Conservation (phyloP, 2,888 invertebrate species). For the Drosophila paranaensis region DNA sequence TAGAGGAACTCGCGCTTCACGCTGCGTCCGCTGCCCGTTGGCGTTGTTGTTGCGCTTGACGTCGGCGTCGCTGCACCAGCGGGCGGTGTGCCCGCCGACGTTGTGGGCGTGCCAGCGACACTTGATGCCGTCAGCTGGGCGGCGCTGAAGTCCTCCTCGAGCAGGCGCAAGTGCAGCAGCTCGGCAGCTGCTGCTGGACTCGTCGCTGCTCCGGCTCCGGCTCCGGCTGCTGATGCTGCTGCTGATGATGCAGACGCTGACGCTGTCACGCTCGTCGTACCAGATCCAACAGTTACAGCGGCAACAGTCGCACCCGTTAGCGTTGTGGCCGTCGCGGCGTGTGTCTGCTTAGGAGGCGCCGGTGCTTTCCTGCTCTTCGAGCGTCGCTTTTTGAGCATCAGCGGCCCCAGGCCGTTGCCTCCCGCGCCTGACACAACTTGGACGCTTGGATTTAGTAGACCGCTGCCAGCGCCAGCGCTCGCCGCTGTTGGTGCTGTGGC, state of each 20-base stretch:
- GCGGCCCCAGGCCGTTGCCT: conserved; percentile 85
- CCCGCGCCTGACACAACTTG: conserved; percentile 81
- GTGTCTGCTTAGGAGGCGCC: conserved; percentile 85
- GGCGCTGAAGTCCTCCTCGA: conserved; percentile 69
- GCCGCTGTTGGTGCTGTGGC: conserved; percentile 48
- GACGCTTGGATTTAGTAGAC: conserved; percentile 82
- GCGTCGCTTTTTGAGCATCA: conserved; percentile 86
- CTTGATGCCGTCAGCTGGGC: conserved; percentile 50
- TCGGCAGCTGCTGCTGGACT: conserved; percentile 37
- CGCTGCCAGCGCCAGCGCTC: conserved; percentile 79
- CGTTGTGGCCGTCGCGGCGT: conserved; percentile 66
- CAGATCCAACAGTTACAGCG: conserved; percentile 61
- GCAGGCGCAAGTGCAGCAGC: conserved; percentile 65
- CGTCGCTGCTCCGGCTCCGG: conserved; percentile 42
- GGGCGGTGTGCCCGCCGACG: conserved; percentile 32
- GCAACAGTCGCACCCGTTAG: conserved; percentile 41
- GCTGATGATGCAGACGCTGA: conserved; percentile 51
- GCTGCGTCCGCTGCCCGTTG: conserved; percentile 76
- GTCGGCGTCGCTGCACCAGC: conserved; percentile 18
- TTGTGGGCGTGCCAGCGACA: conserved; percentile 39
- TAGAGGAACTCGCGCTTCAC: conserved; percentile 84
- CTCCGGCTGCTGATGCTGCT: conserved; percentile 28
- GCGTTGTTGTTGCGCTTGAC: conserved; percentile 58
- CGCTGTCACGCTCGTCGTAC: conserved; percentile 64
- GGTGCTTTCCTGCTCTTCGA: conserved; percentile 88